These are phyloP conservation scores for Lasioglossum vierecki DNA, from an alignment of 2,888 invertebrate genomes.

Conservation along the genomic window DNA sequence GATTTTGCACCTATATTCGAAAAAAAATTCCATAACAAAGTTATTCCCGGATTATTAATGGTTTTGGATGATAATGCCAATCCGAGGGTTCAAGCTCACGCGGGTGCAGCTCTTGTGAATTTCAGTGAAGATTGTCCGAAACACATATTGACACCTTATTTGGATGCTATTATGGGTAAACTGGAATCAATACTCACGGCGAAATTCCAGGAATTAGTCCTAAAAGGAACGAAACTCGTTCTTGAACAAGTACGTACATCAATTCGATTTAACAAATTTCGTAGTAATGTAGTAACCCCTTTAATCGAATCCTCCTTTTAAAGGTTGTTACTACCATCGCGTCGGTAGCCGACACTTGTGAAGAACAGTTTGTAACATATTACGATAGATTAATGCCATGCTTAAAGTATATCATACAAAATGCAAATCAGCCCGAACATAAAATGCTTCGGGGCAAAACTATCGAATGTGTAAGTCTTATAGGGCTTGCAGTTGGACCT, in stretches of 20 bases:
- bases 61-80: constrained; percentile 95
- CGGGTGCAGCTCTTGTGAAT: constrained; percentile 98
- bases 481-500: constrained; percentile 94
- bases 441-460: constrained; percentile 98
- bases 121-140: constrained; percentile 99
- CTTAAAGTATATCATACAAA: constrained; percentile 98
- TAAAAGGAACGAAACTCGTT: constrained; percentile 97
- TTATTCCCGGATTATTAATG: constrained; percentile 95
- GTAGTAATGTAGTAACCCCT: background rate
- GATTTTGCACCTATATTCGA: constrained; percentile 99
- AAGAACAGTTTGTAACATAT: constrained; percentile 97
- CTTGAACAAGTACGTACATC: constrained; percentile 90
- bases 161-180: constrained; percentile 96
- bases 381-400: constrained; percentile 97
- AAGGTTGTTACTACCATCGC: constrained; percentile 98
- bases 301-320: background rate
- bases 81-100: constrained; percentile 94
- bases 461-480: constrained; percentile 99
- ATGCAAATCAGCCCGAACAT: constrained; percentile 94
- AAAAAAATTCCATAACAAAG: constrained; percentile 98
- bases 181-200: constrained; percentile 94
- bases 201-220: constrained; percentile 97
- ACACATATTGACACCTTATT: constrained; percentile 94
- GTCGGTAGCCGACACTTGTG: constrained; percentile 98
- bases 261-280: constrained; percentile 11